phyloP scores from a whole-genome alignment of 2,888 invertebrate species.

The Ischnus inquisitorius region DNA sequence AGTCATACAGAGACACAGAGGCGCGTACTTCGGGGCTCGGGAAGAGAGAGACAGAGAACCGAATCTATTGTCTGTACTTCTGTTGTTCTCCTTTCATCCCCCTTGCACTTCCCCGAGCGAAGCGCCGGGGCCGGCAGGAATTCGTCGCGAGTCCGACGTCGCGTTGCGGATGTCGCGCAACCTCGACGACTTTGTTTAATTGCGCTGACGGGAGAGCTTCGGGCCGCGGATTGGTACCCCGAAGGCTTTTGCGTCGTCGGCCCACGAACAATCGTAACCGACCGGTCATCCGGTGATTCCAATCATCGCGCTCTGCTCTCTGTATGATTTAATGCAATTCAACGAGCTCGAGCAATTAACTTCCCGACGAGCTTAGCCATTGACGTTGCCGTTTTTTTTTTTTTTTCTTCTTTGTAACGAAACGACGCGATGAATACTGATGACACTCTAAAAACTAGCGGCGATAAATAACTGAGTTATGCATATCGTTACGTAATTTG shows the following conservation, averaged over 20 bases:
- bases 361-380: background rate
- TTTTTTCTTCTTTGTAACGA: background rate
- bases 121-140: constrained; percentile 67
- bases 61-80: constrained; percentile 83
- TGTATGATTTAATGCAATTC: constrained; percentile 12
- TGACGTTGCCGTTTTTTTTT: background rate
- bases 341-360: background rate
- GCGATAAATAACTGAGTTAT: too few relatives aligned
- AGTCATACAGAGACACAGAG: constrained; percentile 20
- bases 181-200: constrained; percentile 62
- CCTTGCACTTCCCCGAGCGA: constrained; percentile 75
- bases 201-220: constrained; percentile 44
- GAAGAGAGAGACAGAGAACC: constrained; percentile 59
- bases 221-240: background rate
- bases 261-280: background rate
- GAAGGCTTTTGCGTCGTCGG: background rate
- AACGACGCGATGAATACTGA: background rate
- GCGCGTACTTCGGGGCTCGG: background rate
- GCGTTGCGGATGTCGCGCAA: constrained; percentile 49
- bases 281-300: constrained; percentile 33
- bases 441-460: background rate
- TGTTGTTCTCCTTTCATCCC: constrained; percentile 81
- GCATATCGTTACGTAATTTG: too few relatives aligned
- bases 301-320: constrained; percentile 3
- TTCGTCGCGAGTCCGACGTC: constrained; percentile 31